Base-by-base conservation (phyloP, 1,140 invertebrate genomes). In the Pomacea maculata region DNA sequence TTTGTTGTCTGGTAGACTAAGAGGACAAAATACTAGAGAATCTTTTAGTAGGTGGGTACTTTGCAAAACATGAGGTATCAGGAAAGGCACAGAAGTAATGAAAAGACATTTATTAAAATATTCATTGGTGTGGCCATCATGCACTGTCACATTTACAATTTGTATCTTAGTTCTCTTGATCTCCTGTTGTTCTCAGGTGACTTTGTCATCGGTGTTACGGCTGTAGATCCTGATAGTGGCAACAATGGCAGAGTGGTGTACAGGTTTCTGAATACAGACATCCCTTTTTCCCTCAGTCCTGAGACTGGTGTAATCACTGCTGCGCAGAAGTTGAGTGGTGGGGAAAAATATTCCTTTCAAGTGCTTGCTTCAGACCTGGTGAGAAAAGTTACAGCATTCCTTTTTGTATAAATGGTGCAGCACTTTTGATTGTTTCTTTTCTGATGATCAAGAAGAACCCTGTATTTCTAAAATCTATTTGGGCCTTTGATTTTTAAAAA, bases 341-440 rank as follows among this genome's bases (percentile, higher is more conserved):
- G 75, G 10, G 80, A 79, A 1, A 65, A 19, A 15, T 88, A 84
- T 71, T 84, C 45, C 12, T 84, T 87, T 73, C 15, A 80, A 65
- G 94, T 98, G 4, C 95, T 95, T 91, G 97, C 96, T 1, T 94
- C 94, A 7, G 97, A 98, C 92, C 83, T 86, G 86, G 89, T 89
- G 70, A 82, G 83, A 70, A 34, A 75, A 52, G 52, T 63, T 21
- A 21, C 45, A n/a, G 14, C 63, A 73, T 7, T 25, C 29, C 8
- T 71, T 11, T 21, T 19, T 11, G 14, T 61, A 61, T 17, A 6
- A 6, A 11, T 61, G 57, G 11, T 61, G 57, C 57, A 61, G 11
- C 57, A 14, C 57, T 61, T 61, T 11, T 61, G 15, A 61, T 7
- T 74, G 72, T 25, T 52, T 1, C 17, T 63, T 17, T 15, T 29